Conservation (phyloP, 1,140 invertebrate species). For the Drosophila bocqueti region DNA sequence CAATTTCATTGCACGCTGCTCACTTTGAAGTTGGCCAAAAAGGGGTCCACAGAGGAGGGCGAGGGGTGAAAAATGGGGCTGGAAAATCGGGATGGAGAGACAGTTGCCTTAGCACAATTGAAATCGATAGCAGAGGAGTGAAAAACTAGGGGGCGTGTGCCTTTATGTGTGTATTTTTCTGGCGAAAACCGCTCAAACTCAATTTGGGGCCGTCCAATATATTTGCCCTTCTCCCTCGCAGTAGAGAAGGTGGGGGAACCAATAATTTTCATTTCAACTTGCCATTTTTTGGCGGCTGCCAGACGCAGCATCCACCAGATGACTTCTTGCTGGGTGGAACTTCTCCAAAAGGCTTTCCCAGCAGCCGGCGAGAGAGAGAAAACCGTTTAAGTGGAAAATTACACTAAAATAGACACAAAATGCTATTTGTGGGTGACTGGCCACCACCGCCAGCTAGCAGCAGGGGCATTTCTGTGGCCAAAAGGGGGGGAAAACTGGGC, state of each 20-base stretch:
- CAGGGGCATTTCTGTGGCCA: conserved; percentile 12
- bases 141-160: conserved; percentile 59
- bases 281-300: conserved; percentile 64
- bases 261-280: conserved; percentile 80
- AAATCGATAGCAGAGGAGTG: conserved; percentile 67
- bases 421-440: conserved; percentile 65
- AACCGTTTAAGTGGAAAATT: conserved; percentile 79
- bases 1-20: conserved; percentile 73
- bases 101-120: conserved; percentile 73
- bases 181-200: conserved; percentile 72
- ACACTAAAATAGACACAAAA: conserved; percentile 81
- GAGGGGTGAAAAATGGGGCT: background rate
- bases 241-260: conserved; percentile 27
- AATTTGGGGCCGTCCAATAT: conserved; percentile 61
- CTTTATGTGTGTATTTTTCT: background rate
- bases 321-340: conserved; percentile 35
- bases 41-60: background rate
- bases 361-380: conserved; percentile 21
- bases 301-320: conserved; percentile 54
- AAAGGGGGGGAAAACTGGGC: background rate
- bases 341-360: conserved; percentile 22
- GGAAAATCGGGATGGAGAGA: conserved; percentile 32
- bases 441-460: conserved; percentile 41
- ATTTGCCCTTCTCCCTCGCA: conserved; percentile 18
- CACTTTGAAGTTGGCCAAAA: conserved; percentile 72